phyloP scores from a whole-genome alignment of 2,113 vertebrate genomes.

The human region GRCh38 chr2:214678001-214678500 shows the following conservation, averaged over 20 bases:
- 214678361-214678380: slow-evolving; percentile 44
- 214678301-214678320: background rate
- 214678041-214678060: slow-evolving; percentile 57
- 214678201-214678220: slow-evolving; percentile 39
- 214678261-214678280: background rate
- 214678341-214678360: slow-evolving; percentile 30
- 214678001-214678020: slow-evolving; percentile 62
- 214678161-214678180: background rate
- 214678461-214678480: slow-evolving; percentile 26
- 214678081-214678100: slow-evolving; percentile 39
- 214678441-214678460: slow-evolving; percentile 45
- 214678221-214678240: background rate
- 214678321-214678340: slow-evolving; percentile 21
- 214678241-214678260: background rate
- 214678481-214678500: slow-evolving; percentile 62
- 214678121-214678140: slow-evolving; percentile 24
- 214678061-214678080: slow-evolving; percentile 25
- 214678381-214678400: slow-evolving; percentile 42
- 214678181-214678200: background rate
- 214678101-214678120: slow-evolving; percentile 6
- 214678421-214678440: slow-evolving; percentile 16
- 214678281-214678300: slow-evolving; percentile 11
- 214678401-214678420: background rate
- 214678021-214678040: slow-evolving; percentile 35
- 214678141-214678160: background rate